Conservation (phyloP, 35 echinoderm and acorn worm species). For the Nesometra sesokonis region DNA sequence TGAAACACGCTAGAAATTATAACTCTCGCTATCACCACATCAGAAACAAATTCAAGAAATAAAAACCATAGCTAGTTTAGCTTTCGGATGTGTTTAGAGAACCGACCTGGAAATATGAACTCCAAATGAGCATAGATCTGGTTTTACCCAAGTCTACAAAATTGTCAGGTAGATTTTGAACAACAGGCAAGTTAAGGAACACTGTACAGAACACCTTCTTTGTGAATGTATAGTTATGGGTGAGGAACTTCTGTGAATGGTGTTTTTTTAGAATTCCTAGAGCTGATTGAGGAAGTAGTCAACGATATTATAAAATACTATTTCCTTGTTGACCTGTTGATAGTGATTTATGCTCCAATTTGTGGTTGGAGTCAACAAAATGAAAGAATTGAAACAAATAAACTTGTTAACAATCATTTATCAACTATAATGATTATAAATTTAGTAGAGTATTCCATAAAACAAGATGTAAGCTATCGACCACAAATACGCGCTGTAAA, state of each 20-base stretch:
- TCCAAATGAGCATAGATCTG: neutral
- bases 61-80: neutral
- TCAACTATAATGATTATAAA: no score
- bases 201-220: neutral
- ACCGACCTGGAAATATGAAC: neutral
- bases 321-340: neutral
- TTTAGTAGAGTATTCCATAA: no score
- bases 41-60: neutral
- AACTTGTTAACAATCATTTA: no score
- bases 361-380: neutral
- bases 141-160: neutral
- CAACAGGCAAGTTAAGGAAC: neutral
- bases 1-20: neutral
- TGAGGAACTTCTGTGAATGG: neutral
- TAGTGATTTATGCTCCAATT: neutral
- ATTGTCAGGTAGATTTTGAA: neutral
- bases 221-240: neutral
- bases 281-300: neutral
- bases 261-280: neutral
- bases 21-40: neutral
- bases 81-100: neutral
- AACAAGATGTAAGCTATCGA: no score
- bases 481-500: no score
- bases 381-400: neutral
- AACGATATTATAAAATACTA: neutral